Base-by-base conservation (phyloP, 1,140 invertebrate species). In the Macrosteles quadrilineatus region DNA sequence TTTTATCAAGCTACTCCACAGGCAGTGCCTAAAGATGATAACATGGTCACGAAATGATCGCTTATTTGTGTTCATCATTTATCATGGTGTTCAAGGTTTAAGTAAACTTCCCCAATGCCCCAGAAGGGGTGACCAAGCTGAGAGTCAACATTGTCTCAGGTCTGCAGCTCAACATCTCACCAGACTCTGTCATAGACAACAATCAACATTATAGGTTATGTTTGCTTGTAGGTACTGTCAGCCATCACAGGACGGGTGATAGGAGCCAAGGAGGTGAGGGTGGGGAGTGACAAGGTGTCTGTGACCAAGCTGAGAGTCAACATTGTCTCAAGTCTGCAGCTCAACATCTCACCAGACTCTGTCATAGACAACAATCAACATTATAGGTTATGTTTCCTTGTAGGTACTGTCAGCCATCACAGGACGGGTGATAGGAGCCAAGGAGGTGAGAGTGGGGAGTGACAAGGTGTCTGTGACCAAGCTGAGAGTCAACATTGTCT, bases 231-330 rank as follows among this genome's bases (percentile, higher is more conserved):
- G 67, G 91, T 96, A 12, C 77, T 97, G 17, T 97, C 95, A 0
- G 94, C 95, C 0, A 93, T 97, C 30, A 95, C 93, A 1, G 95
- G 96, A 1, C 85, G 93, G 21, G 92, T 97, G 0, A 91, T 97
- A 75, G 96, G 95, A 21, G 89, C 93, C 0, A 91, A 91, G 69
- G 95, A 98, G 83, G 88, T 98, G 9, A 86, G 93, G 1, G 95
- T 98, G 17, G 91, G 90, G 12, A 94, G 91, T 77, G 96, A 98
- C 78, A 94, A 95, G 77, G 94, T 97, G 0, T 90, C 88, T 14
- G 86, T 98, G 11, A 88, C 90, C 1, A 86, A 88, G 14, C 81
- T 98, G 9, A 85, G 91, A 12, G 94, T 97, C 1, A 89, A 90
- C 73, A 91, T 98, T 9, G 93, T 98, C 9, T 95, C 95, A 2